These are phyloP conservation scores for Pangasianodon gigas DNA, from an alignment of 2,113 vertebrate species.

Conservation along the genomic window DNA sequence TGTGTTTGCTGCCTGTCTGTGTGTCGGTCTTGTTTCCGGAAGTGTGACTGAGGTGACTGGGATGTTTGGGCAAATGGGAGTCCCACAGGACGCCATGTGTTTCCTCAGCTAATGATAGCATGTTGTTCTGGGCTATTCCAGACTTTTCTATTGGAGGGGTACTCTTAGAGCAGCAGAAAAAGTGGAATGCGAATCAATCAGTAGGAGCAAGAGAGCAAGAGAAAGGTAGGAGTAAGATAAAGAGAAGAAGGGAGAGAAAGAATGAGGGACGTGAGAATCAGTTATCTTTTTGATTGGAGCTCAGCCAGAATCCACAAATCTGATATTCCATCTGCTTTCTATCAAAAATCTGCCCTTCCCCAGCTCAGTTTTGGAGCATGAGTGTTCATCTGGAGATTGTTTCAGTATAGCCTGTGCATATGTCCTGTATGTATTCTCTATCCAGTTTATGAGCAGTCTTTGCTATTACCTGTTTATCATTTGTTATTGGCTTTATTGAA, in stretches of 20 bases:
- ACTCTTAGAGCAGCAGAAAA: not conserved
- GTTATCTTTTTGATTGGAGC: constrained; percentile 42
- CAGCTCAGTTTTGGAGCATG: not conserved
- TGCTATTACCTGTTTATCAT: not conserved
- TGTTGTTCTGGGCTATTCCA: constrained; percentile 54
- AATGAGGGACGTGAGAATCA: constrained; percentile 47
- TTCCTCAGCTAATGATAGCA: constrained; percentile 72
- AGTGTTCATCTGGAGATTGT: not conserved
- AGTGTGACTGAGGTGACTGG: constrained; percentile 56
- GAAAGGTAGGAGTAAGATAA: constrained; percentile 13
- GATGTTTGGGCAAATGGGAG: constrained; percentile 64
- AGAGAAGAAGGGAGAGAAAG: constrained; percentile 28
- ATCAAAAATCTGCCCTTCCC: constrained; percentile 28
- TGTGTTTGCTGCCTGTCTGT: constrained; percentile 34
- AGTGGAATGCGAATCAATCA: constrained; percentile 3
- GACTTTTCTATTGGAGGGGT: constrained; percentile 49
- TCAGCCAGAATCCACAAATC: constrained; percentile 34
- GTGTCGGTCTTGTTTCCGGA: constrained; percentile 68
- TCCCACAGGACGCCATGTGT: constrained; percentile 68
- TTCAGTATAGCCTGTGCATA: not conserved
- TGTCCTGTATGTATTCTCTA: not conserved
- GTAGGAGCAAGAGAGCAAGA: constrained; percentile 1
- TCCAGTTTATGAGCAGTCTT: not conserved
- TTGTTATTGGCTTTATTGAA: not conserved
- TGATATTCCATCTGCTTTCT: constrained; percentile 47